Base-by-base conservation (phyloP, 1,140 invertebrate species). In the Sycophila sp. region DNA sequence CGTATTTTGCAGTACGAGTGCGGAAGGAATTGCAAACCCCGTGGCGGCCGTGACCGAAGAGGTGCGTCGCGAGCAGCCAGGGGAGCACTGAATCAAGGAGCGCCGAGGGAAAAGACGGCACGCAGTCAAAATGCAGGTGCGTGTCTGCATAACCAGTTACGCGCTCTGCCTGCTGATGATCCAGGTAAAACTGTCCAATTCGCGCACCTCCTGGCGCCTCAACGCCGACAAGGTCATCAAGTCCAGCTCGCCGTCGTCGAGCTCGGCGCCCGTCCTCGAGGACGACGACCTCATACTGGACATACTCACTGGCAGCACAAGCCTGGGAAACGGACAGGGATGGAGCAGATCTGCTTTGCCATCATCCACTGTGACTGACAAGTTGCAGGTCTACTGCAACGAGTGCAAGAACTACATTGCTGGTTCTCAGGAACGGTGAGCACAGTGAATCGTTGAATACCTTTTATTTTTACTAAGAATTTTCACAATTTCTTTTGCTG, bases 171-270 rank as follows among this genome's bases (percentile, higher is more conserved):
- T 86, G 30, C 65, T 86, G 11, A 75, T 85, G 8, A 73, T 86
- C 11, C 85, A 85, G 59, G 77, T 84, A 19, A 79, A 80, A 47
- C 49, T 84, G 15, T 83, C 83, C 0, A 85, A 84, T 49, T 85
- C 83, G 7, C 76, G 84, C 7, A 85, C 83, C 1, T 86, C 84
- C 32, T 86, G 84, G 84, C 76, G 81, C 51, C 65, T 85, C 2
- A 85, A 72, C 49, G 81, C 80, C 10, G 84, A 85, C 63, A 83
- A 81, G 51, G 79, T 86, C 10, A 77, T 86, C n/a, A 84, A 81
- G 36, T 40, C 11, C 1, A 65, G 8, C 22, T 15, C 36, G 4
- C 28, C 55, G 26, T 6, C 47, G 7, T 73, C 77, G 22, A 79
- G 81, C 8, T 64, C 77, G 2, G 71, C 69, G 7, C 82, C 78